Evolutionary conservation across 2,113 vertebrate species (phyloP).

Genomic region (Rhodinocichla rosea): DNA sequence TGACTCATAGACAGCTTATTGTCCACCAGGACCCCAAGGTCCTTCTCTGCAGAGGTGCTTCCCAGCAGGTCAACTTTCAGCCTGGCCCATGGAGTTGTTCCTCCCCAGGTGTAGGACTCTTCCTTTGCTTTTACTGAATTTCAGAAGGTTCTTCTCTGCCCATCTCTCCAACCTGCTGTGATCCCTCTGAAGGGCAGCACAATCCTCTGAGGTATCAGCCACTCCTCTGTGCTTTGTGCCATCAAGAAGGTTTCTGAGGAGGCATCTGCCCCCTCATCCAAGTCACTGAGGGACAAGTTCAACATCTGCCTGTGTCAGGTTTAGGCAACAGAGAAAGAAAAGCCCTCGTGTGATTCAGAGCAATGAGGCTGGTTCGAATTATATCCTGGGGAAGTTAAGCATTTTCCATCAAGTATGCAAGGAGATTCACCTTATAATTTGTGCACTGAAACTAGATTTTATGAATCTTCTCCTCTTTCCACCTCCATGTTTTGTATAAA

Average conservation of each 20-base stretch:
- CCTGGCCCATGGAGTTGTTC: not conserved
- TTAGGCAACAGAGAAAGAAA: not conserved
- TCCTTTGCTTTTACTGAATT: not conserved
- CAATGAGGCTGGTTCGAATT: not conserved
- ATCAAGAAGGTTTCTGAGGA: not conserved
- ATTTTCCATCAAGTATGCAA: not conserved
- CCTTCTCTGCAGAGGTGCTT: not conserved
- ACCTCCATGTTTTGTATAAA: not conserved
- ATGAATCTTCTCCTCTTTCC: not conserved
- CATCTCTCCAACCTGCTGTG: not conserved
- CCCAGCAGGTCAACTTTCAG: not conserved
- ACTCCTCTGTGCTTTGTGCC: not conserved
- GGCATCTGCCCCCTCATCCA: not conserved
- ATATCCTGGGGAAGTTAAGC: not conserved
- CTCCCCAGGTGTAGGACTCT: not conserved
- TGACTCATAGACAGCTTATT: not conserved
- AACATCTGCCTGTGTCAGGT: not conserved
- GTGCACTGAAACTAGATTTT: not conserved
- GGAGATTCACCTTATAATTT: not conserved
- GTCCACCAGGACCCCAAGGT: fast-evolving
- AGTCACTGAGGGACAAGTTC: not conserved
- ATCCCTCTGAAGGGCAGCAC: not conserved
- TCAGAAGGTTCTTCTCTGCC: not conserved
- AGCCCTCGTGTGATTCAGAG: not conserved
- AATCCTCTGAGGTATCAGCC: not conserved